Evolutionary conservation across 2,888 invertebrate genomes (phyloP), one percentile per base, ranked within the genome.

Genomic region (Cordilura impudica): DNA sequence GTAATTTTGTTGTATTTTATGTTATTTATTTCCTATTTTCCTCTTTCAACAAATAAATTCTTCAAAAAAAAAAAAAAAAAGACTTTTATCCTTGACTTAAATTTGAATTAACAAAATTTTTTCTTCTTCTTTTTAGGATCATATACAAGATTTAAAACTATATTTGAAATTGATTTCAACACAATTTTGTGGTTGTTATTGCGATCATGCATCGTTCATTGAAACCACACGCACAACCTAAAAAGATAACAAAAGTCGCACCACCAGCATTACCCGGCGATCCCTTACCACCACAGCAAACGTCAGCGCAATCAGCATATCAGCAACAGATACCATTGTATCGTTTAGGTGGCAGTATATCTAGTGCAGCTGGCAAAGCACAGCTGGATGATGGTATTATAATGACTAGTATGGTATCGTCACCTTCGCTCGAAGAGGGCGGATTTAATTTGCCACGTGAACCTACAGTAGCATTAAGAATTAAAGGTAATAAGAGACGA

Each of bases 161-260:
- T 2, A 47, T 61, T 35, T 21, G 10, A 16, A 31, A 47, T 72
- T 72, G 23, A 69, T 16, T 43, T 14, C 58, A 61, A 74, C 69
- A 39, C 49, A 51, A 63, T 29, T 60, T 75, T 75, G 74, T 75
- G 72, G 71, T 73, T 74, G 77, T 67, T 70, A 29, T 76, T 92
- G 67, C 93, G 95, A 96, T 95, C 92, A 96, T 96, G 89, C 95
- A 96, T 95, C 95, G 96, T 91, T 94, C 95, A 87, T 93, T 93
- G 87, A 94, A 94, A 91, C 92, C 93, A 91, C 94, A 94, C 90
- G 94, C 95, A 89, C 96, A 96, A 91, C 95, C 95, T 87, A 97
- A 97, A 91, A 96, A 96, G 91, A 79, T 79, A 63, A 79, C 79
- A 58, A 79, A 79, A 79, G 96, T 97, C 88, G 94, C 96, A 85